phyloP scores from a whole-genome alignment of 2,888 invertebrate species.

The Tribolium freemani region DNA sequence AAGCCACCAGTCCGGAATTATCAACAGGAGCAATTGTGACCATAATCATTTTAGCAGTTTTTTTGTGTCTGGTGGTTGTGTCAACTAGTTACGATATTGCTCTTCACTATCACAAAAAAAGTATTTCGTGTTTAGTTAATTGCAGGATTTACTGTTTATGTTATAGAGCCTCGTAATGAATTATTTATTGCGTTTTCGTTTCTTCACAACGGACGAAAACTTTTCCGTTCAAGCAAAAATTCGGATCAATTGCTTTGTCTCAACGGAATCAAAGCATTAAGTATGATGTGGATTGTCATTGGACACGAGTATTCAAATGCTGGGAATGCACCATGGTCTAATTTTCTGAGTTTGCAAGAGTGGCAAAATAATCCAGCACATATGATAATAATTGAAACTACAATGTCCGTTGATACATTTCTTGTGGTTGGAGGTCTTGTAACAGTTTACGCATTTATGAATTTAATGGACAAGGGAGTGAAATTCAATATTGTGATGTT shows the following conservation, averaged over 20 bases:
- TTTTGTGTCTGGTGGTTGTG: not conserved
- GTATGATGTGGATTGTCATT: slow-evolving; percentile 68
- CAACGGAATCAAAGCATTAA: slow-evolving; percentile 66
- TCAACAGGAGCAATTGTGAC: slow-evolving; percentile 25
- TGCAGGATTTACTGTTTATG: not conserved
- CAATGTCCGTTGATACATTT: slow-evolving; percentile 75
- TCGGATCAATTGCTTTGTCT: slow-evolving; percentile 61
- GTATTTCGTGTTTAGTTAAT: not conserved
- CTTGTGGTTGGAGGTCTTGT: slow-evolving; percentile 74
- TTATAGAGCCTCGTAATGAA: slow-evolving; percentile 20
- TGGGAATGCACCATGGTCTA: slow-evolving; percentile 11
- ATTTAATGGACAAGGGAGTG: slow-evolving; percentile 55
- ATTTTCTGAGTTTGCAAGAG: not conserved
- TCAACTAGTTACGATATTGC: slow-evolving; percentile 5
- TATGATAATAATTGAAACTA: slow-evolving; percentile 62
- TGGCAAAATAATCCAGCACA: not conserved
- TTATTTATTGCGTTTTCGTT: slow-evolving; percentile 35
- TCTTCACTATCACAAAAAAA: slow-evolving; percentile 3
- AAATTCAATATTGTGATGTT: slow-evolving; percentile 59
- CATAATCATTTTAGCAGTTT: slow-evolving; percentile 5
- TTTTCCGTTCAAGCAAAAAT: slow-evolving; percentile 13
- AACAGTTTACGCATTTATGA: slow-evolving; percentile 66
- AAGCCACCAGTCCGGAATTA: slow-evolving; percentile 19
- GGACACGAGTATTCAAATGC: slow-evolving; percentile 63
- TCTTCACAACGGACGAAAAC: slow-evolving; percentile 33